Evolutionary conservation across 2,888 invertebrate genomes (phyloP), one percentile per base, ranked within the genome.

Genomic region (Dugesia japonica): DNA sequence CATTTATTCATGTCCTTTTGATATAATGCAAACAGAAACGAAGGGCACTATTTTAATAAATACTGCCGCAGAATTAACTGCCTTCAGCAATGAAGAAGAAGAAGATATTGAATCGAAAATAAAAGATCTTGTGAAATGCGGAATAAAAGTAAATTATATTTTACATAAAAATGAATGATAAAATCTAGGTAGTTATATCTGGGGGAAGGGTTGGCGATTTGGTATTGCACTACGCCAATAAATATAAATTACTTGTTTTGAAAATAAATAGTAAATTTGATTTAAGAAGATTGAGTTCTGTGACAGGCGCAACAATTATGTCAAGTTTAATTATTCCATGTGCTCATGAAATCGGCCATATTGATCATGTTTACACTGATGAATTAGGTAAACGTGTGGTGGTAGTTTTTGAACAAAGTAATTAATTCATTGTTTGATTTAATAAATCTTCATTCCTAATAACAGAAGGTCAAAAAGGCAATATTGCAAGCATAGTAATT

Each of bases 141-240:
- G 56, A 20, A 56, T 56, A 20, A 56, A 56, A 56, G 56, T 56
- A 4, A n/a, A 4, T 56, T 20, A 13, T 4, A 20, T 23, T 9
- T 4, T 56, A 82, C 85, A 88, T 33, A 87, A 87, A 81, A 83
- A 90, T 92, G 31, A 94, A 93, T 79, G 86, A 90, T 73, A 97
- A 97, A 17, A 91, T 90, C 0, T 90, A 89, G 81, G 93, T 97
- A 4, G 87, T 99, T 73, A 95, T 98, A 0, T 90, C 92, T 71
- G 98, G 97, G 75, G 95, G 94, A 71, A 99, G 98, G 85, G 92
- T 97, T 83, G 98, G 97, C 1, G 98, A 97, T 82, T 91, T 99
- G 90, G 93, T 95, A 42, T 86, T 95, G 79, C 98, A 99, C 86
- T 99, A 90, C 85, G 87, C 95, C 80, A 95, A 98, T 86, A 95